phyloP scores from a whole-genome alignment of 1,140 invertebrate species.

The Caligus rogercresseyi region DNA sequence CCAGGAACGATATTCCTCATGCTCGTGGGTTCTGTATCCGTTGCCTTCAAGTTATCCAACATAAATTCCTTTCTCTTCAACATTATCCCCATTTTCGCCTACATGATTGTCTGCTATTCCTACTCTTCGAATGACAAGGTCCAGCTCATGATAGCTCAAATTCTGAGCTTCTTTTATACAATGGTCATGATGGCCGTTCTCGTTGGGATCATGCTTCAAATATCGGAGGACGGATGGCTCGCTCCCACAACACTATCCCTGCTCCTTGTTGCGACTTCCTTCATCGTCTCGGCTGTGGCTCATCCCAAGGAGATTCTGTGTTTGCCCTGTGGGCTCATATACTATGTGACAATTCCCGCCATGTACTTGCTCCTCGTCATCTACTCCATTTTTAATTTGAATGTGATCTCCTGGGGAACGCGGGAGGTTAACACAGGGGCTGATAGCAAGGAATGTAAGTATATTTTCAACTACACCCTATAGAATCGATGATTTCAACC shows the following conservation, averaged over 20 bases:
- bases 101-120: constrained; percentile 33
- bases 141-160: constrained; percentile 35
- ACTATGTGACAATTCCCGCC: constrained; percentile 76
- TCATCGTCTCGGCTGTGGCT: constrained; percentile 49
- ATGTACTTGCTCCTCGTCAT: constrained; percentile 85
- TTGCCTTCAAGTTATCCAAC: constrained; percentile 37
- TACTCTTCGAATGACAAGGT: constrained; percentile 28
- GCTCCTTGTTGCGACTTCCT: constrained; percentile 38
- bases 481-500: too few relatives aligned
- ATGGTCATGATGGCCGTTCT: constrained; percentile 50
- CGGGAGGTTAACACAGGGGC: constrained; percentile 40
- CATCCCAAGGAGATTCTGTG: constrained; percentile 69
- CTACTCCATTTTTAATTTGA: constrained; percentile 74
- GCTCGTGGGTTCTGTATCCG: constrained; percentile 39
- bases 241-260: constrained; percentile 62
- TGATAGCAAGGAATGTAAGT: too few relatives aligned
- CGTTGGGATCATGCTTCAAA: constrained; percentile 62
- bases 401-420: constrained; percentile 79
- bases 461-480: too few relatives aligned
- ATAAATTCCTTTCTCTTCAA: constrained; percentile 33
- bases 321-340: constrained; percentile 54
- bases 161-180: constrained; percentile 36
- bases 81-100: constrained; percentile 33
- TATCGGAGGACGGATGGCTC: constrained; percentile 52
- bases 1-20: constrained; percentile 45